Conservation (phyloP, 2,113 vertebrate species). For the Sylvia atricapilla region DNA sequence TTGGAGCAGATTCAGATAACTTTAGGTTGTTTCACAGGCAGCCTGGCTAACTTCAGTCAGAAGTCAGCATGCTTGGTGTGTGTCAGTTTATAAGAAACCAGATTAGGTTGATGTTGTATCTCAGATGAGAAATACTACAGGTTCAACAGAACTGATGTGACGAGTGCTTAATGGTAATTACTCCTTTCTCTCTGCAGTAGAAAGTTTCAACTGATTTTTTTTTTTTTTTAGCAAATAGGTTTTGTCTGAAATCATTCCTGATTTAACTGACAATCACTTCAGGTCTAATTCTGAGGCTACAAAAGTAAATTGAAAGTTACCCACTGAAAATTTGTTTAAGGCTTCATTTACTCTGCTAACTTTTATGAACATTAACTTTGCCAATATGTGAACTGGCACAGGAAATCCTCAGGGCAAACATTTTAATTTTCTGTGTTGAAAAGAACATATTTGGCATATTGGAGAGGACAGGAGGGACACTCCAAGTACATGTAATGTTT, state of each 20-base stretch:
- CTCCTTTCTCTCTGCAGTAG: not conserved
- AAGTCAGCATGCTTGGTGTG: not conserved
- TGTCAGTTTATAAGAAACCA: not conserved
- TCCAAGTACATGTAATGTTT: not conserved
- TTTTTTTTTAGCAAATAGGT: not conserved
- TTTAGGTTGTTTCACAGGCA: not conserved
- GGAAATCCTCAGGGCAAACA: not conserved
- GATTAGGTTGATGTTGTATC: not conserved
- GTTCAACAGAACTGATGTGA: not conserved
- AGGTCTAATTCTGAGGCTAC: not conserved
- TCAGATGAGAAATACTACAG: not conserved
- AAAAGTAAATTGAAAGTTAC: not conserved
- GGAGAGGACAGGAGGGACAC: accelerated
- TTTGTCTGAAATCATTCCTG: not conserved
- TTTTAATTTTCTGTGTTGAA: not conserved
- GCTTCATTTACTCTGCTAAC: not conserved
- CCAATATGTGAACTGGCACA: not conserved
- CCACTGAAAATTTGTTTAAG: not conserved
- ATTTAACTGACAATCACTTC: not conserved
- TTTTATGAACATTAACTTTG: not conserved
- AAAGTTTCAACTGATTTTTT: not conserved
- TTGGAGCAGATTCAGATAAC: not conserved
- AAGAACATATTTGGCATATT: not conserved
- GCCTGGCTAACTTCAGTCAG: not conserved
- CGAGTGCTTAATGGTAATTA: not conserved